These are phyloP conservation scores for Himalopsyche anomala DNA, from an alignment of 2,888 invertebrate species.

Conservation along the genomic window DNA sequence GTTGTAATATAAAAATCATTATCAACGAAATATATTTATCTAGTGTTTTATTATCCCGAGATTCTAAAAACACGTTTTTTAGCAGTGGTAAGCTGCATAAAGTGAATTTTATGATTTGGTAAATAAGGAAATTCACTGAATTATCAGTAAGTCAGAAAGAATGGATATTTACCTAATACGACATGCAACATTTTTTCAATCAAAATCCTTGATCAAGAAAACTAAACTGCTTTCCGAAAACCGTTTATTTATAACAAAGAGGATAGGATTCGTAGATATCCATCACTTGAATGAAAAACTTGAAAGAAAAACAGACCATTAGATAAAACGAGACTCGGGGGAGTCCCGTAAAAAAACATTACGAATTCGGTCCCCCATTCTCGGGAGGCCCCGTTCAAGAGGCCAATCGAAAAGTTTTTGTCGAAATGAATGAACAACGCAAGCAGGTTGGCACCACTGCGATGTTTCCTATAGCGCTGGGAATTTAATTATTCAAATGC, in stretches of 20 bases:
- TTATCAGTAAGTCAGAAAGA: not conserved
- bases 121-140: not conserved
- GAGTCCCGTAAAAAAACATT: constrained; percentile 42
- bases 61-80: too few relatives aligned
- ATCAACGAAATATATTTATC: too few relatives aligned
- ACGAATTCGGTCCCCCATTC: constrained; percentile 16
- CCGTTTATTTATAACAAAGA: constrained; percentile 26
- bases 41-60: too few relatives aligned
- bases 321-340: constrained; percentile 33
- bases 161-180: not conserved
- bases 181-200: constrained; percentile 11
- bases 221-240: not conserved
- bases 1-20: too few relatives aligned
- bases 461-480: not conserved
- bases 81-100: too few relatives aligned
- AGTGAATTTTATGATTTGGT: too few relatives aligned
- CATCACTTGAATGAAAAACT: constrained; percentile 34
- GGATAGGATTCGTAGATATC: not conserved
- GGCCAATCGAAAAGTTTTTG: constrained; percentile 32
- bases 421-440: not conserved
- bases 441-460: constrained; percentile 20
- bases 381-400: constrained; percentile 5
- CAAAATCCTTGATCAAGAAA: not conserved
- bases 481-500: constrained; percentile 14
- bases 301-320: constrained; percentile 42